Percentiles rank a stretch among this genome's conserved stretches.
Evolutionary conservation across 2,797 vertebrate species (phyloP).

Genomic region (Tadarida brasiliensis): DNA sequence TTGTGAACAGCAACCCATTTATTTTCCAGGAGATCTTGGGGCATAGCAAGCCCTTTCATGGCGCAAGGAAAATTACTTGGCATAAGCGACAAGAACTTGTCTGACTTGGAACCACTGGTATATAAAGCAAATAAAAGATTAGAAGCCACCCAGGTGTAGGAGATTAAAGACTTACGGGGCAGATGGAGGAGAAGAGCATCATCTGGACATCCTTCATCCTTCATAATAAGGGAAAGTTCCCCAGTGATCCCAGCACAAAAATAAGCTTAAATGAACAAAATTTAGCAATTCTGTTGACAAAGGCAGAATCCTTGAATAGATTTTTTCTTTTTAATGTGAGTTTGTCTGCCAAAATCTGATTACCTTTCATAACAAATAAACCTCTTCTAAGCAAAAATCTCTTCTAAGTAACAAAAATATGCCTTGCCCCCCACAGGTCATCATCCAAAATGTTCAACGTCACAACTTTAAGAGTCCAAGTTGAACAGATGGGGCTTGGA

Average conservation of each 20-base stretch:
- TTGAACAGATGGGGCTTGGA: neutral
- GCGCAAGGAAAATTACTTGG: constrained; percentile 60
- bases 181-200: constrained; percentile 67
- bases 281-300: constrained; percentile 62
- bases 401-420: constrained; percentile 42
- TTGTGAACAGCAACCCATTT: constrained; percentile 58
- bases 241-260: constrained; percentile 50
- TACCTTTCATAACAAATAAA: constrained; percentile 66
- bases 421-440: neutral
- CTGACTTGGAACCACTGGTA: constrained; percentile 63
- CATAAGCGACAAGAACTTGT: neutral
- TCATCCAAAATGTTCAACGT: neutral
- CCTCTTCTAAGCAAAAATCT: constrained; percentile 21
- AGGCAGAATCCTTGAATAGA: constrained; percentile 61
- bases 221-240: constrained; percentile 63
- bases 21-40: constrained; percentile 25
- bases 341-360: constrained; percentile 64
- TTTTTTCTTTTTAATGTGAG: neutral
- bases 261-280: constrained; percentile 63
- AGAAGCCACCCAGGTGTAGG: constrained; percentile 72
- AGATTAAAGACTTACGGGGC: constrained; percentile 74
- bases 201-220: constrained; percentile 68
- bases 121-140: constrained; percentile 72
- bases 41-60: constrained; percentile 2
- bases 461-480: neutral